Base-by-base conservation (phyloP, 2,797 vertebrate species). In the Chelidonichthys spinosus region DNA sequence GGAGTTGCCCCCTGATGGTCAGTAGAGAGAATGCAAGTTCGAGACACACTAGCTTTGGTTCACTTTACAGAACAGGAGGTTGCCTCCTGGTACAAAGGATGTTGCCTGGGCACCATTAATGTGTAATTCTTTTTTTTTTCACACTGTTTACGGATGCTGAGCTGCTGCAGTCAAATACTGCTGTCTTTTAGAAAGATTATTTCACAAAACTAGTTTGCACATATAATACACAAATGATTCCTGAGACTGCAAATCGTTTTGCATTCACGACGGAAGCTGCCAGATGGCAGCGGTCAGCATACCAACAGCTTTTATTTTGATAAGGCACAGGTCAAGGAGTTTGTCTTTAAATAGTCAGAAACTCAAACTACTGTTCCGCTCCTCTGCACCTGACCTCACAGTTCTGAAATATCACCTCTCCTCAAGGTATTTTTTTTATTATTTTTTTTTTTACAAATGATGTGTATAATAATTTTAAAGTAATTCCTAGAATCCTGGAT, bases 221-320 rank as follows among this genome's bases (percentile, higher is more conserved):
- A 25, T 25, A 52, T 52, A 25, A 53, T 11, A 10, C 14, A 13
- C 7, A 50, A 15, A 40, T 6, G 11, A 33, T 33, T 53, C 50
- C 11, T 15, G 37, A 8, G 15, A 49, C 25, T 49, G 4, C 47
- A 49, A 49, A 49, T 18, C 25, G 25, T 49, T 49, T 49, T 49
- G n/a, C 47, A 5, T 39, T 39, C 5, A 39, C 8, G 5, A 49
- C 47, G 18, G 25, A 42, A 52, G 32, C 49, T 62, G 49, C 9
- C 17, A 43, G 73, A 44, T 39, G 11, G 52, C 40, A 56, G 25
- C 47, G 35, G 35, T 44, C 18, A 18, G n/a, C 33, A 18, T 36
- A 4, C 11, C n/a, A 17, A 3, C 6, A 6, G 36, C 50, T 65
- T 71, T 76, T 81, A 69, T 76, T 78, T 73, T 72, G 69, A 74